Percentiles rank a stretch among this genome's conserved stretches.
Conservation (phyloP, 2,797 vertebrate genomes). For the Chloroceryle inda region DNA sequence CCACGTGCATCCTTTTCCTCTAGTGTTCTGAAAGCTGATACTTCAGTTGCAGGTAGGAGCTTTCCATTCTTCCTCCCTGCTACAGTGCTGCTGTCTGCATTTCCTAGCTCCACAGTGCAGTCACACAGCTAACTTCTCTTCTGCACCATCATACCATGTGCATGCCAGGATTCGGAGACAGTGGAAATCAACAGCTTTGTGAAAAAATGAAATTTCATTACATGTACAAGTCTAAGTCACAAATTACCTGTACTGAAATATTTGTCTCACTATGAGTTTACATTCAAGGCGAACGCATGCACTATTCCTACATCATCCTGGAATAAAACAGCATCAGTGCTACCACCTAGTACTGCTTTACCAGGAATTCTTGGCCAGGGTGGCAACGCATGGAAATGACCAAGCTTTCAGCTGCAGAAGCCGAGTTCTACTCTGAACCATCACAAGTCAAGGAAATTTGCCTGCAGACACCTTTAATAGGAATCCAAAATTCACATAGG, state of each 20-base stretch:
- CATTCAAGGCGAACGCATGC: background rate
- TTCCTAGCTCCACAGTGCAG: background rate
- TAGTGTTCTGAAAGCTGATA: background rate
- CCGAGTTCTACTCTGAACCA: background rate
- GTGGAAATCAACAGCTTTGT: background rate
- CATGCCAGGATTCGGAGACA: background rate
- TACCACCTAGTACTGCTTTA: background rate
- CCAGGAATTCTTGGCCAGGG: background rate
- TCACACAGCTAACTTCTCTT: background rate
- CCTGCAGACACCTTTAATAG: conserved; percentile 82
- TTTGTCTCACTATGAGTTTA: background rate
- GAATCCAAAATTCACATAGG: conserved; percentile 80
- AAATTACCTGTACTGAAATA: background rate
- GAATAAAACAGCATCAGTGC: background rate
- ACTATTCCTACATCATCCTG: background rate
- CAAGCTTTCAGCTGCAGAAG: background rate
- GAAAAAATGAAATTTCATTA: background rate
- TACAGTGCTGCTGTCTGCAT: background rate
- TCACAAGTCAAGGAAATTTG: conserved; percentile 47
- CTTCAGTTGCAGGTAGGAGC: background rate
- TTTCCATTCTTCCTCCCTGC: background rate
- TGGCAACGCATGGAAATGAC: background rate
- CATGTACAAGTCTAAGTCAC: background rate
- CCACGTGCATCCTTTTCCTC: background rate
- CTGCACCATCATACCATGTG: fast-evolving